These are phyloP conservation scores for Diachasma alloeum DNA, from an alignment of 1,140 invertebrate species.

Conservation along the genomic window DNA sequence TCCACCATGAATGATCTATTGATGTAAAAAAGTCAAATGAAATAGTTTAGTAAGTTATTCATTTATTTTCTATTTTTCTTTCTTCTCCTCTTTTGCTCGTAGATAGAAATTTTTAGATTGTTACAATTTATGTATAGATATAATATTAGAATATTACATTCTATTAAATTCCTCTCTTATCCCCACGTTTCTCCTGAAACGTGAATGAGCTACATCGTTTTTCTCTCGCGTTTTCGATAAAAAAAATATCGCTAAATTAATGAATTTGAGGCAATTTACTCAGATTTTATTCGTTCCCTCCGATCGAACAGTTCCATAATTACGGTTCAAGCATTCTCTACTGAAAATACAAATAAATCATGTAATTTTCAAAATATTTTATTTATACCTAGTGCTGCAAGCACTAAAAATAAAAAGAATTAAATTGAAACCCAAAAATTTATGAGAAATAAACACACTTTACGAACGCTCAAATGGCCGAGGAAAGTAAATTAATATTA, in stretches of 20 bases:
- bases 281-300: too few species aligned
- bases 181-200: background rate
- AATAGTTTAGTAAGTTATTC: background rate
- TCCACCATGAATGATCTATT: background rate
- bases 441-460: background rate
- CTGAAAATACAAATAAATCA: background rate
- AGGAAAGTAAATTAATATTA: background rate
- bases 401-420: background rate
- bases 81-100: background rate
- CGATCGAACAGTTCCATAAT: too few species aligned
- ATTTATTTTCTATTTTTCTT: slow-evolving; percentile 9
- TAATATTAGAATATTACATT: slow-evolving; percentile 4
- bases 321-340: background rate
- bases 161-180: background rate
- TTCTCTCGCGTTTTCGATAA: background rate
- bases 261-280: too few species aligned
- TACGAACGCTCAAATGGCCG: too few species aligned
- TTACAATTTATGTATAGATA: slow-evolving; percentile 8
- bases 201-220: background rate
- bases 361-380: background rate
- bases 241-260: background rate
- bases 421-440: background rate
- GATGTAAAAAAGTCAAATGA: background rate
- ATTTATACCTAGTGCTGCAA: background rate
- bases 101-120: slow-evolving; percentile 6